phyloP scores from a whole-genome alignment of 2,113 vertebrate genomes.

The Cheirogaleus medius region DNA sequence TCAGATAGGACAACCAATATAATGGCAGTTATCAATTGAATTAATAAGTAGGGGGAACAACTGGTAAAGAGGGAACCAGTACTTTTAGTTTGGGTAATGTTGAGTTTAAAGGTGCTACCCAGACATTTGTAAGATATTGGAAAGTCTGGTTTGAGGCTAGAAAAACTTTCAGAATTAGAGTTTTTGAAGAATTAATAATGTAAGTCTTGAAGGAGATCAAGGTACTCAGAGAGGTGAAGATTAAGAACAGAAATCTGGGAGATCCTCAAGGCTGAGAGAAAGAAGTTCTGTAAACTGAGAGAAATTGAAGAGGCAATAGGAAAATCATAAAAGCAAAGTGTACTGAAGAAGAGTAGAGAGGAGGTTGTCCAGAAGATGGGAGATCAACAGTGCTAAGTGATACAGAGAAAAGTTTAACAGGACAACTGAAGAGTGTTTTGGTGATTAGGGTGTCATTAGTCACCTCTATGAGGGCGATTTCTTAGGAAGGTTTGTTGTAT shows the following conservation, averaged over 20 bases:
- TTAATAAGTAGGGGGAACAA: neutral
- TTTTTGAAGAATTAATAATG: neutral
- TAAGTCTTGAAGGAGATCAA: neutral
- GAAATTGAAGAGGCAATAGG: neutral
- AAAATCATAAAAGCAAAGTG: neutral
- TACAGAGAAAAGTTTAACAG: neutral
- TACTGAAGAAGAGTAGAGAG: neutral
- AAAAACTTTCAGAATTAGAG: neutral
- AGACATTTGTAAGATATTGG: neutral
- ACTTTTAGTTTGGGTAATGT: neutral
- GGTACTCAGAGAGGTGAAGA: neutral
- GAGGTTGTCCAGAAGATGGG: neutral
- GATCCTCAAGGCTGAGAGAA: neutral
- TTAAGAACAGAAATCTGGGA: neutral
- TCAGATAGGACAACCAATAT: neutral
- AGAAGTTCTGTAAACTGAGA: neutral
- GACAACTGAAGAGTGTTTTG: neutral
- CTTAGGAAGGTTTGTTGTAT: neutral
- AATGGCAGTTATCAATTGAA: no score
- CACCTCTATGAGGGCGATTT: neutral
- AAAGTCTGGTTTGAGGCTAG: neutral
- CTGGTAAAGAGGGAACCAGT: neutral
- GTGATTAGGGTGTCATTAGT: neutral
- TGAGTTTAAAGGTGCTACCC: neutral
- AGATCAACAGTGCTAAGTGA: fast-evolving